phyloP scores from a whole-genome alignment of 2,797 vertebrate genomes.

The Gallinago stenura region DNA sequence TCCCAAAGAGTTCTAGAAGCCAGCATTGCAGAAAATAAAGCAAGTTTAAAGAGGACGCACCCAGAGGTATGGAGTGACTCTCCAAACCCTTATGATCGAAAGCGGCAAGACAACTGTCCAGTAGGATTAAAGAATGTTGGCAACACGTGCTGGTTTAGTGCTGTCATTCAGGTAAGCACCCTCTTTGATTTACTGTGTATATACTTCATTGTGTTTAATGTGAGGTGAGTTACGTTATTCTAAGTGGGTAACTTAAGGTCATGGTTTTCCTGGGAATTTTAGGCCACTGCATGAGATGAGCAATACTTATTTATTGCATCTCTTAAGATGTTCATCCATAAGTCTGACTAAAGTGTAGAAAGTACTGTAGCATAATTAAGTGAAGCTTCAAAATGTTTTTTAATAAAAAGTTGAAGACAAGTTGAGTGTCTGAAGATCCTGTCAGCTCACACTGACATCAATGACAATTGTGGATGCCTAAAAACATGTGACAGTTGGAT shows the following conservation, averaged over 20 bases:
- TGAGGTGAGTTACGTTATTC: background rate
- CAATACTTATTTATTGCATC: background rate
- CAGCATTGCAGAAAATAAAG: constrained; percentile 99
- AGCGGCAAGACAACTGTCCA: constrained; percentile 91
- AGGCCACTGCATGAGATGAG: background rate
- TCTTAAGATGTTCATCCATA: background rate
- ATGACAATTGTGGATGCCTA: background rate
- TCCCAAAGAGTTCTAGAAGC: constrained; percentile 93
- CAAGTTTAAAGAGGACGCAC: constrained; percentile 93
- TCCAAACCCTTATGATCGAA: constrained; percentile 95
- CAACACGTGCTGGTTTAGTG: constrained; percentile 99
- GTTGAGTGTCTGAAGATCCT: background rate
- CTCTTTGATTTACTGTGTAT: background rate
- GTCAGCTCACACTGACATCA: background rate
- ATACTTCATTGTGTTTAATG: background rate
- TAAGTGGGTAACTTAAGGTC: background rate
- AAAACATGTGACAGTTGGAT: background rate
- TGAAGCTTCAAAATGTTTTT: background rate
- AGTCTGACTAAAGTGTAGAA: background rate
- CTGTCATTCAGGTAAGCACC: constrained; percentile 93
- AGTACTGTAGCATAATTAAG: background rate
- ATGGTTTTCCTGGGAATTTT: background rate
- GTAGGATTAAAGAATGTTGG: constrained; percentile 98
- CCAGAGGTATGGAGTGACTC: constrained; percentile 97
- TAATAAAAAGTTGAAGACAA: background rate